Percentiles rank a stretch among this genome's conserved stretches.
Conservation (phyloP, 2,113 vertebrate species). For the Rhea pennata region DNA sequence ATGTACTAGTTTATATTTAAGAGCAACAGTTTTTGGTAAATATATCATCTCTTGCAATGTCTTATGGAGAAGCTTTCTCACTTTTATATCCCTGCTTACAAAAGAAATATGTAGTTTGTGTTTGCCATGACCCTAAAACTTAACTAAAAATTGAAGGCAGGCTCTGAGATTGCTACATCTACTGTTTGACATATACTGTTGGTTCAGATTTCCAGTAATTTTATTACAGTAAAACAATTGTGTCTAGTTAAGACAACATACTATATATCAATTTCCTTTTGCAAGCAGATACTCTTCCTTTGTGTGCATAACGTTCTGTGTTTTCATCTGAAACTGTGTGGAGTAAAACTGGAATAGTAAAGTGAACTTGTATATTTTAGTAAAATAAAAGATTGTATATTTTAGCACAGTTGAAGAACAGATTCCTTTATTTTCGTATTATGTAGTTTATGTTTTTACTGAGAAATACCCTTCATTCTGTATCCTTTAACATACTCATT, state of each 20-base stretch:
- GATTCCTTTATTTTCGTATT: neutral
- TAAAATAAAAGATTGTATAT: neutral
- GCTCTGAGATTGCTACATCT: neutral
- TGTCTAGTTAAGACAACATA: neutral
- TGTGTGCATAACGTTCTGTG: neutral
- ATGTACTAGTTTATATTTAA: neutral
- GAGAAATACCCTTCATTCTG: neutral
- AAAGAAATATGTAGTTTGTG: neutral
- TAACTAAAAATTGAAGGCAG: neutral
- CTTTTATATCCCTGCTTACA: neutral
- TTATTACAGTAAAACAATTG: neutral
- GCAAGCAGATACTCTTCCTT: neutral
- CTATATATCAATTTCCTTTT: neutral
- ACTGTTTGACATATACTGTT: neutral
- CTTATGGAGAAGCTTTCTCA: neutral
- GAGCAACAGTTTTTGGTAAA: neutral
- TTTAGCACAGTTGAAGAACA: neutral
- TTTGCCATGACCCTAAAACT: neutral
- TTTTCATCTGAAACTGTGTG: neutral
- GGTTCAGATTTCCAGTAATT: neutral
- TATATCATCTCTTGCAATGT: neutral
- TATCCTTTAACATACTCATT: neutral
- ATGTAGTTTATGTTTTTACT: neutral
- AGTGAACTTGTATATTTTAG: neutral
- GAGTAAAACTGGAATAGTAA: neutral